Base-by-base conservation (phyloP, 1,140 invertebrate species). In the Agrypnia vestita region DNA sequence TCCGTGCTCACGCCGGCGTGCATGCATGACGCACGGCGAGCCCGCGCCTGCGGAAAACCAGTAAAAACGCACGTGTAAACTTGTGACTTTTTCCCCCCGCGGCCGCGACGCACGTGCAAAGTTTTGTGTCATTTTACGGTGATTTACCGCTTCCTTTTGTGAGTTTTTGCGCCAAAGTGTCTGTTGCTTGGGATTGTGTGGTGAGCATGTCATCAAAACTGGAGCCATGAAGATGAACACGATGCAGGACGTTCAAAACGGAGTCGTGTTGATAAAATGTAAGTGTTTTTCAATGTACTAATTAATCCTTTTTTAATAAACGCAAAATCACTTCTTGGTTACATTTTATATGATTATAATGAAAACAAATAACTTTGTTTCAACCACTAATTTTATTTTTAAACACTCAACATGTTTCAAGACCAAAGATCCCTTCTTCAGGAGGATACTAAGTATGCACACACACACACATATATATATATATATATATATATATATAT, bases 261-360 rank as follows among this genome's bases (percentile, higher is more conserved):
- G 81, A 76, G 81, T 82, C 78, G 81, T 82, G 51, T 78, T 82
- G 51, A 82, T 82, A 15, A 82, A 82, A 82, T 82, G 81, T 82
- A 69, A 82, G 81, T 82, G 1, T 3, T 35, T 35, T 53, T 59
- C 3, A 13, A 13, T 51, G 3, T 51, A 35, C 1, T 35, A 35
- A 35, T 35, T 35, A 35, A 35, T 35, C 6, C 1, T 35, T 3
- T 35, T 35, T 6, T 3, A 35, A 35, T 35, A 35, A 35, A 1
- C 25, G 6, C 25, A 35, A 35, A 35, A 35, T 35, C 1, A 35
- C 1, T 35, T 35, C 25, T 35, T n/a, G n/a, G n/a, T n/a, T n/a
- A n/a, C n/a, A n/a, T n/a, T n/a, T n/a, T n/a, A n/a, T n/a, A n/a
- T n/a, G n/a, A n/a, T n/a, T n/a, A n/a, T n/a, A n/a, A n/a, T n/a